phyloP scores from a whole-genome alignment of 1,140 invertebrate species.

The Panulirus ornatus region DNA sequence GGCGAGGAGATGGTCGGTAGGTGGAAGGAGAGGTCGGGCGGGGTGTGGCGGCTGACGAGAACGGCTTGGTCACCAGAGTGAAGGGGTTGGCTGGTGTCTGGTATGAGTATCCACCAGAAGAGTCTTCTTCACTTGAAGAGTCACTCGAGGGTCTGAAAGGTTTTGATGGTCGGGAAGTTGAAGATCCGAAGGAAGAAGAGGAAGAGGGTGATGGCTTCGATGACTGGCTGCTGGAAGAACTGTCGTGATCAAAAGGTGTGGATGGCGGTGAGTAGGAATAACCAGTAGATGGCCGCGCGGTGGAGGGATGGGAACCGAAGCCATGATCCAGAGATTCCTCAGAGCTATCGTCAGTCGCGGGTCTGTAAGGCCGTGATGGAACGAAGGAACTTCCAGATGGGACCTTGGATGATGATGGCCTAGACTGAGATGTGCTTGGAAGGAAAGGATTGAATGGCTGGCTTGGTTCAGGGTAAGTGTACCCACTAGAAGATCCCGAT shows the following conservation, averaged over 20 bases:
- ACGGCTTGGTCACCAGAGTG: neutral
- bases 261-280: conserved; percentile 30
- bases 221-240: neutral
- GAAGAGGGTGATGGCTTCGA: neutral
- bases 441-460: conserved; percentile 15
- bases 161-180: conserved; percentile 14
- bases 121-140: conserved; percentile 25
- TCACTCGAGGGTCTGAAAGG: conserved; percentile 20
- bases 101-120: conserved; percentile 21
- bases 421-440: neutral
- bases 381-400: too few species aligned
- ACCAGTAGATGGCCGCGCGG: conserved; percentile 10
- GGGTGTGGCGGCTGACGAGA: neutral
- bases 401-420: neutral
- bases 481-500: neutral
- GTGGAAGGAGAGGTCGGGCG: neutral
- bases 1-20: conserved; percentile 6
- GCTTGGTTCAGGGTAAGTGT: conserved; percentile 14
- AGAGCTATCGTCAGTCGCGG: neutral
- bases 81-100: conserved; percentile 56
- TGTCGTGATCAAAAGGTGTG: neutral
- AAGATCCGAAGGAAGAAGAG: neutral
- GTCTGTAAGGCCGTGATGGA: too few species aligned
- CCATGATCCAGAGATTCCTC: neutral
- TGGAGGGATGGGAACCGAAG: neutral